Evolutionary conservation across 2,797 vertebrate species (phyloP).

Genomic region (Fundulus diaphanus): DNA sequence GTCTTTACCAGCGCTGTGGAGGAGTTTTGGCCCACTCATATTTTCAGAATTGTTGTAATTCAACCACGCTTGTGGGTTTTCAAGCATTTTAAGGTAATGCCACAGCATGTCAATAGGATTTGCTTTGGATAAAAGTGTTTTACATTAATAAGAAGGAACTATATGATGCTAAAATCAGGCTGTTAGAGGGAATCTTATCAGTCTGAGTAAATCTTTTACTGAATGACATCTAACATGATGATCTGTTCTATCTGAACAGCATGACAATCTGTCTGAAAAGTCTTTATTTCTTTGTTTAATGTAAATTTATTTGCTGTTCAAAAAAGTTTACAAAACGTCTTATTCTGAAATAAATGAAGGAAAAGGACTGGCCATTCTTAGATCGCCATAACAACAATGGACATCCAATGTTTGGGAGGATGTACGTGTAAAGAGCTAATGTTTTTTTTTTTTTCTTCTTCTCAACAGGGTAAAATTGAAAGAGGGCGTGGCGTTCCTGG

Average conservation of each 20-base stretch:
- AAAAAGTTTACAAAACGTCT: not conserved
- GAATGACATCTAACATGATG: not conserved
- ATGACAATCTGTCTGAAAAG: not conserved
- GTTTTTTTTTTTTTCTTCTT: conserved; percentile 2
- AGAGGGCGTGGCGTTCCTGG: conserved; percentile 91
- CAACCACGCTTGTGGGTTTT: too few species aligned
- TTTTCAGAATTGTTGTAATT: too few species aligned
- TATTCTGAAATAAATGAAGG: not conserved
- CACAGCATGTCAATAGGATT: too few species aligned
- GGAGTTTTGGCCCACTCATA: too few species aligned
- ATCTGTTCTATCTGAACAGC: not conserved
- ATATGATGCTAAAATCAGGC: conserved; percentile 24
- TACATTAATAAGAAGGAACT: conserved; percentile 31
- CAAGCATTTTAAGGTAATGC: too few species aligned
- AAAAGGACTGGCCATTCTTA: not conserved
- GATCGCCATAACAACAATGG: not conserved
- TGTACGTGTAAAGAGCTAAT: not conserved
- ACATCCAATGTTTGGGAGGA: not conserved
- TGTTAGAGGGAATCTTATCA: not conserved
- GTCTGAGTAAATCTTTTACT: too few species aligned
- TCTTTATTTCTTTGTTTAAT: not conserved
- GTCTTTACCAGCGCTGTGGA: too few species aligned
- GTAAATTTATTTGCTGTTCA: not conserved
- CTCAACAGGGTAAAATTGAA: conserved; percentile 92
- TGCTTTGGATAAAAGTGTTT: conserved; percentile 40